Conservation (phyloP, 2,888 invertebrate genomes). For the Conistra vaccinii region DNA sequence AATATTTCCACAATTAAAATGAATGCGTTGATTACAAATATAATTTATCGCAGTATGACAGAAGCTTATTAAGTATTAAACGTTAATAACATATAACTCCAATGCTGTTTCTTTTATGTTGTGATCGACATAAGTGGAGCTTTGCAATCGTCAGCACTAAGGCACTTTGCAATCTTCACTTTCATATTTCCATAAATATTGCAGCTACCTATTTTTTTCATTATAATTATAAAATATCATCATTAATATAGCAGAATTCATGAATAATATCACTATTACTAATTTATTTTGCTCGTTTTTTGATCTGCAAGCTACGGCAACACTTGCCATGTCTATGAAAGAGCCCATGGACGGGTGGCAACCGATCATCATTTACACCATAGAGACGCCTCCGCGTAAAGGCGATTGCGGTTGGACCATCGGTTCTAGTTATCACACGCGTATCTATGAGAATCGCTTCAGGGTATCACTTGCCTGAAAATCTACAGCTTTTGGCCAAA, state of each 20-base stretch:
- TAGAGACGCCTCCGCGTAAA: neutral
- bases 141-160: too few relatives aligned
- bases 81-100: neutral
- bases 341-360: neutral
- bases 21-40: neutral
- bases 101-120: too few relatives aligned
- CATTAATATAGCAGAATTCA: neutral
- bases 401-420: neutral
- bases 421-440: too few relatives aligned
- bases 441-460: too few relatives aligned
- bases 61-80: neutral
- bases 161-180: too few relatives aligned
- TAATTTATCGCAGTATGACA: neutral
- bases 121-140: neutral
- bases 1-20: conserved; percentile 11
- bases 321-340: neutral
- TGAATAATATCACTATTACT: neutral
- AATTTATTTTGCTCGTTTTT: neutral
- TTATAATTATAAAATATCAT: neutral
- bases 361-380: neutral
- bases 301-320: neutral
- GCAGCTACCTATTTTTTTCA: neutral
- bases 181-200: neutral
- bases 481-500: too few relatives aligned
- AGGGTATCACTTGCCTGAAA: too few relatives aligned